Evolutionary conservation across 2,797 vertebrate genomes (phyloP).

Genomic region (Tympanoctomys barrerae): DNA sequence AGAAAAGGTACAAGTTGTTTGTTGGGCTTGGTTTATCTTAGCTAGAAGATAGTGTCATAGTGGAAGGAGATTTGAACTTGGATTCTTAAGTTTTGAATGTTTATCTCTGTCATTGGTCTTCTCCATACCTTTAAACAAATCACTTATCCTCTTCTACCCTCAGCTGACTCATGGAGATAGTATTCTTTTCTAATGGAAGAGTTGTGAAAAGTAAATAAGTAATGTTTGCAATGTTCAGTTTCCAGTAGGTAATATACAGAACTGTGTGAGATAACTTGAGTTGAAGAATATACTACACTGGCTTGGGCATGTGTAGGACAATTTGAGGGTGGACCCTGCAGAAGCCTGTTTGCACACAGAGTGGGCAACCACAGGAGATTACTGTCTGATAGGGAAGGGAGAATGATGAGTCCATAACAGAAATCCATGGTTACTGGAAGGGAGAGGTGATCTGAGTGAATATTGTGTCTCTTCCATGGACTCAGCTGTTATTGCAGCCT

Average conservation of each 20-base stretch:
- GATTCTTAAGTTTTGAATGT: neutral
- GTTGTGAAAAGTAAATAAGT: neutral
- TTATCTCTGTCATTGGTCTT: neutral
- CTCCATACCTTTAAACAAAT: neutral
- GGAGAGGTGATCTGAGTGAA: neutral
- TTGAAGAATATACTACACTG: neutral
- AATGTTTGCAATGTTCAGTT: neutral
- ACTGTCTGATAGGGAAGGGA: neutral
- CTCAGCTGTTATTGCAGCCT: neutral
- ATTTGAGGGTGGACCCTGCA: neutral
- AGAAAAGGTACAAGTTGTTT: neutral
- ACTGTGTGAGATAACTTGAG: neutral
- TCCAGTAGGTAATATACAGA: neutral
- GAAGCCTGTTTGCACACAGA: neutral
- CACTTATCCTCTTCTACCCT: neutral
- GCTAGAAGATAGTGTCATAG: neutral
- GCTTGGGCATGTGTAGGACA: neutral
- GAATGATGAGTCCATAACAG: neutral
- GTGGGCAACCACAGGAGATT: neutral
- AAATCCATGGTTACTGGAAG: neutral
- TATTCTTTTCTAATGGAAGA: neutral
- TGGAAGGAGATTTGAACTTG: neutral
- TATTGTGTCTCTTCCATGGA: neutral
- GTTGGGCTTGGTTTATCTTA: slow-evolving; percentile 22
- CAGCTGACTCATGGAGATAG: neutral